Percentiles rank a stretch among this genome's conserved stretches.
Evolutionary conservation across 2,797 vertebrate species (phyloP).

Genomic region (Halcyon smyrnensis): DNA sequence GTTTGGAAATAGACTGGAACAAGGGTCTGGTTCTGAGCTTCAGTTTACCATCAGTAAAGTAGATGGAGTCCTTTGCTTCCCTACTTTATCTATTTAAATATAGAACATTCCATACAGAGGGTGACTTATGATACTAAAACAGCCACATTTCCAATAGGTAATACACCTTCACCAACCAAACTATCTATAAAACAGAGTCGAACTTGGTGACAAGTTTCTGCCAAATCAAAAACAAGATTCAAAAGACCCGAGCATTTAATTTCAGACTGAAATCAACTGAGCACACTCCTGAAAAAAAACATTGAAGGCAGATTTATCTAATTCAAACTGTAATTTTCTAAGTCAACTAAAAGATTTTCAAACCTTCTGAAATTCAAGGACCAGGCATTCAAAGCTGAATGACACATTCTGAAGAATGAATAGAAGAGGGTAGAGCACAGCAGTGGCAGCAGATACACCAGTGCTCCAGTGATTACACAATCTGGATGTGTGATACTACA

Average conservation of each 20-base stretch:
- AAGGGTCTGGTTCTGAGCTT: not conserved
- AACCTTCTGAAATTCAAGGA: not conserved
- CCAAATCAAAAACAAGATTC: not conserved
- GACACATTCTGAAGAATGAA: not conserved
- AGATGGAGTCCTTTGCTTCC: not conserved
- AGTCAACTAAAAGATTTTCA: not conserved
- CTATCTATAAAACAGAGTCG: not conserved
- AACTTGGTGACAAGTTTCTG: not conserved
- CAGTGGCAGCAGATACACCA: not conserved
- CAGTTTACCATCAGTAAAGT: not conserved
- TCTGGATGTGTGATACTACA: not conserved
- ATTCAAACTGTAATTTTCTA: not conserved
- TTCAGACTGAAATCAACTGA: not conserved
- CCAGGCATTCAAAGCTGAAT: accelerated
- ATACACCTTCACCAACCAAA: not conserved
- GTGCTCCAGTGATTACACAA: not conserved
- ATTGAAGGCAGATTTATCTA: not conserved
- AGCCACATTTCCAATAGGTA: not conserved
- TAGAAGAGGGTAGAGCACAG: not conserved
- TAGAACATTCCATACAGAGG: not conserved
- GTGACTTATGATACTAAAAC: not conserved
- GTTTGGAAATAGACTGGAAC: not conserved
- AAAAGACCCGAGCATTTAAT: not conserved
- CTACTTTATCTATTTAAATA: not conserved
- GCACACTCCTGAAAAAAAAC: not conserved